These are phyloP conservation scores for Deroplatys truncata DNA, from an alignment of 2,888 invertebrate species.

Conservation along the genomic window DNA sequence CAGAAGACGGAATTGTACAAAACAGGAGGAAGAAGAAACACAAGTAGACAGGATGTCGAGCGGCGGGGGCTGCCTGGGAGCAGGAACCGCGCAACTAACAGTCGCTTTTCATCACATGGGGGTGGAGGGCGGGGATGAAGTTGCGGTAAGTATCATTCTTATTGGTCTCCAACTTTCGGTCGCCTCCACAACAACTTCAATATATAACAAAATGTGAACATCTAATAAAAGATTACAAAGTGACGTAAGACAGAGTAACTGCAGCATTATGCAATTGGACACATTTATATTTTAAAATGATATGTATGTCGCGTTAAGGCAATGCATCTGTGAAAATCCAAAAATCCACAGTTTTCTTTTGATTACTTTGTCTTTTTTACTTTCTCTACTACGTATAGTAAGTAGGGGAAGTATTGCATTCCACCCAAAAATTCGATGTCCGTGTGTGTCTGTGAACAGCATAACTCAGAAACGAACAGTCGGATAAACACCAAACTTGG, in stretches of 20 bases:
- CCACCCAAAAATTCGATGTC: too few relatives aligned
- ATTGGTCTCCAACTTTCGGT: background rate
- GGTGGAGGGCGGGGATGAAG: background rate
- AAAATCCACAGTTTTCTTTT: too few relatives aligned
- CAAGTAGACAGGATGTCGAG: conserved; percentile 8
- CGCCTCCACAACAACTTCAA: background rate
- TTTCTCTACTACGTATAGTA: too few relatives aligned
- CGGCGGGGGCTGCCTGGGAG: background rate
- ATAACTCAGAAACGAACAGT: too few relatives aligned
- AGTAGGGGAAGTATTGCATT: too few relatives aligned
- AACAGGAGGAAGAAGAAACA: background rate
- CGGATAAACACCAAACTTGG: too few relatives aligned
- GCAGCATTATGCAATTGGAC: too few relatives aligned
- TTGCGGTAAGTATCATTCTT: background rate
- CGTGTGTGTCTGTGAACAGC: too few relatives aligned
- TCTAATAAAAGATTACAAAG: background rate
- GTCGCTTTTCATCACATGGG: background rate
- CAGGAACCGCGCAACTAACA: background rate
- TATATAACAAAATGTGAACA: background rate
- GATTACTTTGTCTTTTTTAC: too few relatives aligned
- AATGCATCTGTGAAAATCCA: too few relatives aligned
- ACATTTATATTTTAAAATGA: too few relatives aligned
- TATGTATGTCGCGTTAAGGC: too few relatives aligned
- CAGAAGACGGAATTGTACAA: background rate
- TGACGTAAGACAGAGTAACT: background rate